These are phyloP conservation scores for Ennomos erosarius DNA, from an alignment of 2,888 invertebrate genomes.

Conservation along the genomic window DNA sequence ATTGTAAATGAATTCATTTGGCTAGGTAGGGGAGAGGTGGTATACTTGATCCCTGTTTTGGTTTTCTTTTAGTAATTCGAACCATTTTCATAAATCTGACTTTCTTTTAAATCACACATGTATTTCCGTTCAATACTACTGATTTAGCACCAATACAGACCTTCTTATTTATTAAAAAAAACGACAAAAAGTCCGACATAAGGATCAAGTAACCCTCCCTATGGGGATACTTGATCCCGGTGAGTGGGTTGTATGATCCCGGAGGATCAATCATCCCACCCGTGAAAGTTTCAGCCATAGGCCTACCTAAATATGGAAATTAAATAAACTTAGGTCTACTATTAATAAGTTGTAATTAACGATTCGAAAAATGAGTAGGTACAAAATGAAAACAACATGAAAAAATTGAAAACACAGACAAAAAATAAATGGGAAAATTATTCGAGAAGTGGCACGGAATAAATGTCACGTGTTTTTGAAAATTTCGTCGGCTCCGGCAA, in stretches of 20 bases:
- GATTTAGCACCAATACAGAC: constrained; percentile 2
- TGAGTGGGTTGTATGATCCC: constrained; percentile 14
- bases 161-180: background rate
- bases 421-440: constrained; percentile 22
- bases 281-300: constrained; percentile 20
- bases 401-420: constrained; percentile 17
- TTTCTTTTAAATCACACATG: constrained; percentile 17
- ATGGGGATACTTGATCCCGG: constrained; percentile 15
- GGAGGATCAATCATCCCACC: constrained; percentile 18
- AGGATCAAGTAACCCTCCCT: constrained; percentile 18
- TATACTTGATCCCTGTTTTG: constrained; percentile 16
- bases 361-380: constrained; percentile 22
- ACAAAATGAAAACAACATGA: constrained; percentile 14
- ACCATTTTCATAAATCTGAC: constrained; percentile 18
- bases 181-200: constrained; percentile 24
- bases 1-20: too few species aligned
- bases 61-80: constrained; percentile 17
- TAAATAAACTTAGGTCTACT: constrained; percentile 24
- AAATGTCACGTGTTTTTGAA: constrained; percentile 27
- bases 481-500: constrained; percentile 24
- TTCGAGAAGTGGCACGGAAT: constrained; percentile 28
- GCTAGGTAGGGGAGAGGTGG: constrained; percentile 17
- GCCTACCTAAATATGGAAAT: constrained; percentile 23
- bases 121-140: constrained; percentile 12
- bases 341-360: constrained; percentile 21